These are phyloP conservation scores for Toxotes chatareus DNA, from an alignment of 2,113 vertebrate genomes.

Conservation along the genomic window DNA sequence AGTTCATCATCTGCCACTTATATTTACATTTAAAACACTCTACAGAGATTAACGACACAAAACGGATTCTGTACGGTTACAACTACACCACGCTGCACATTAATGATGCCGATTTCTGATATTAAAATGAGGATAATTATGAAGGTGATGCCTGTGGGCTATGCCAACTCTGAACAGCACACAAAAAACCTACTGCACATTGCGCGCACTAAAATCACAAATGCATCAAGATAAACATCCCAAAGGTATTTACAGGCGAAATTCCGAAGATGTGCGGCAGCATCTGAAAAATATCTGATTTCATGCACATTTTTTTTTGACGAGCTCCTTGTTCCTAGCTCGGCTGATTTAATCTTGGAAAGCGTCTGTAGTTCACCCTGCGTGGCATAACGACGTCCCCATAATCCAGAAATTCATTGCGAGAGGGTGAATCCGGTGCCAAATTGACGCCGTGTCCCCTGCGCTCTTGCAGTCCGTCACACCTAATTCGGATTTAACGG, in stretches of 20 bases:
- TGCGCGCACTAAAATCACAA: conserved; percentile 42
- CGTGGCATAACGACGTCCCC: conserved; percentile 47
- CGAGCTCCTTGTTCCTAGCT: conserved; percentile 26
- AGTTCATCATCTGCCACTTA: conserved; percentile 34
- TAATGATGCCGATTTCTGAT: conserved; percentile 5
- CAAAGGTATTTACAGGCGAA: conserved; percentile 39
- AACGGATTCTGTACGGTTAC: conserved; percentile 5
- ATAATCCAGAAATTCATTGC: conserved; percentile 56
- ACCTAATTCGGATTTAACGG: conserved; percentile 51
- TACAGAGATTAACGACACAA: neutral
- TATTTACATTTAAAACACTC: conserved; percentile 22
- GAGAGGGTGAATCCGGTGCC: conserved; percentile 24
- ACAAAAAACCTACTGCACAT: conserved; percentile 25
- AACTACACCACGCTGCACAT: conserved; percentile 28
- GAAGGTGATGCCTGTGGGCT: conserved; percentile 46
- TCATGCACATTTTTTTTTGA: conserved; percentile 35
- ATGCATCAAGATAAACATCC: conserved; percentile 46
- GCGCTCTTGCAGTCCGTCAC: conserved; percentile 45
- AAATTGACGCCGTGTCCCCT: conserved; percentile 33
- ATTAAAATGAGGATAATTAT: conserved; percentile 33
- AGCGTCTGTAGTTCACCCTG: conserved; percentile 58
- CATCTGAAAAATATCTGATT: conserved; percentile 16
- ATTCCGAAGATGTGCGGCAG: conserved; percentile 26
- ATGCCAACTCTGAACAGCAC: conserved; percentile 53
- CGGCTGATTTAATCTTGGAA: conserved; percentile 45